Percentiles rank a stretch among this genome's conserved stretches.
Conservation (phyloP, 2,888 invertebrate genomes). For the Gari tellinella region DNA sequence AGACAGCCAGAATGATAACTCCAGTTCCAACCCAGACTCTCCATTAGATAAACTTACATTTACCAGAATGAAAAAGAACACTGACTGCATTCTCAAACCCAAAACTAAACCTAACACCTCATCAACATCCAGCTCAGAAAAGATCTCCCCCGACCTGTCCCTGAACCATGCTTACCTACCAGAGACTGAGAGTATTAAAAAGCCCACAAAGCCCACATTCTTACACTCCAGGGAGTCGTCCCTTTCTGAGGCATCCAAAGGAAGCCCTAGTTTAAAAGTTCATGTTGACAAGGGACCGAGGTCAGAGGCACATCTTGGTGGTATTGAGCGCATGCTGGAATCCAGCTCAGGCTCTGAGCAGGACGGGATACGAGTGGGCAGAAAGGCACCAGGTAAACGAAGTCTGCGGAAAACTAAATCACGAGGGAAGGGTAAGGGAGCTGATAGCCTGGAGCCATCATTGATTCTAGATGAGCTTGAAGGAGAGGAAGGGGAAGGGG, state of each 20-base stretch:
- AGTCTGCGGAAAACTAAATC: constrained; percentile 81
- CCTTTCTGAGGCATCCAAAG: constrained; percentile 58
- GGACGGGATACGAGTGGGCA: constrained; percentile 66
- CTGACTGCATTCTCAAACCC: constrained; percentile 17
- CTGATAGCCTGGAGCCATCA: constrained; percentile 70
- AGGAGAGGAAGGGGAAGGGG: constrained; percentile 52
- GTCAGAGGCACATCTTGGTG: constrained; percentile 39
- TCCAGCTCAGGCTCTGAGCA: constrained; percentile 80
- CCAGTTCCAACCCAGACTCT: constrained; percentile 65
- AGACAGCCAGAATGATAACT: constrained; percentile 43
- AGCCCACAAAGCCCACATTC: constrained; percentile 76
- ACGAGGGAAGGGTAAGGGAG: constrained; percentile 81
- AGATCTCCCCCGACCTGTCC: constrained; percentile 35
- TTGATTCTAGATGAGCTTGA: constrained; percentile 72
- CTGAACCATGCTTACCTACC: constrained; percentile 14
- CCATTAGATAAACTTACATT: constrained; percentile 55
- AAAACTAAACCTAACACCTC: constrained; percentile 28
- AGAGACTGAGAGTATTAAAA: constrained; percentile 47
- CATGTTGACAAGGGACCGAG: constrained; percentile 22
- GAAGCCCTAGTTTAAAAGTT: constrained; percentile 63
- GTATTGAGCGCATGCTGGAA: constrained; percentile 64
- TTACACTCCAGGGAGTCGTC: constrained; percentile 63
- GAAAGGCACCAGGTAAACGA: constrained; percentile 66
- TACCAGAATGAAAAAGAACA: constrained; percentile 27
- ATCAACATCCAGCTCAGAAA: constrained; percentile 47